Conservation (phyloP, 2,797 vertebrate genomes). For the Anas acuta region DNA sequence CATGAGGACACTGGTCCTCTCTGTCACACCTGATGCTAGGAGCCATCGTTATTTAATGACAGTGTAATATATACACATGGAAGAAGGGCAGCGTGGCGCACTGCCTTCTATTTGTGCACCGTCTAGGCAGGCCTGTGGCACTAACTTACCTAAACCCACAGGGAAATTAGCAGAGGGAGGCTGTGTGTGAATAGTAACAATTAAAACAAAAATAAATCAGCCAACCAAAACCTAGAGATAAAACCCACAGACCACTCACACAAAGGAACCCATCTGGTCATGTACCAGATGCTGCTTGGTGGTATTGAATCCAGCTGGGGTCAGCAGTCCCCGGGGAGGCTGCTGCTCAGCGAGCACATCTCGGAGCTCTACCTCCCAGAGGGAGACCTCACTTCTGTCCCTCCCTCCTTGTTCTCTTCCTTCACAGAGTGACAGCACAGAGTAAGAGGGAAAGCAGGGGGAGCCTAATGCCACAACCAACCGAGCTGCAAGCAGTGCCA, state of each 20-base stretch:
- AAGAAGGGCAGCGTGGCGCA: background rate
- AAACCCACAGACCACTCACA: background rate
- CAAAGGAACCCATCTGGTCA: slow-evolving; percentile 15
- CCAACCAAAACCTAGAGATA: background rate
- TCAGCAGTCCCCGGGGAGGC: background rate
- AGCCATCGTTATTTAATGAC: background rate
- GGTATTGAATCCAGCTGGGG: background rate
- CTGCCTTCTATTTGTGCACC: background rate
- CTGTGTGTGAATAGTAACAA: background rate
- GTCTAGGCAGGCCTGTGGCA: background rate
- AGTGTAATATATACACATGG: rapidly evolving
- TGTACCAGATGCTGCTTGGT: background rate
- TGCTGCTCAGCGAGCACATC: background rate
- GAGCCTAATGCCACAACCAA: background rate
- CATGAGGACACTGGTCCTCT: background rate
- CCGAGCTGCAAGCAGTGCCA: background rate
- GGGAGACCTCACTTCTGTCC: background rate
- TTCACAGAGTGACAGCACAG: background rate
- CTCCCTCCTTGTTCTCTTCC: background rate
- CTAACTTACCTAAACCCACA: background rate
- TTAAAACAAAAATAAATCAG: background rate
- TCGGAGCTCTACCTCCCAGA: background rate
- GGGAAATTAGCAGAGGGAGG: background rate
- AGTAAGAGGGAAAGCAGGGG: background rate
- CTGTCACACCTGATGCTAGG: rapidly evolving